phyloP scores from a whole-genome alignment of 2,113 vertebrate species.

The Channa argus region DNA sequence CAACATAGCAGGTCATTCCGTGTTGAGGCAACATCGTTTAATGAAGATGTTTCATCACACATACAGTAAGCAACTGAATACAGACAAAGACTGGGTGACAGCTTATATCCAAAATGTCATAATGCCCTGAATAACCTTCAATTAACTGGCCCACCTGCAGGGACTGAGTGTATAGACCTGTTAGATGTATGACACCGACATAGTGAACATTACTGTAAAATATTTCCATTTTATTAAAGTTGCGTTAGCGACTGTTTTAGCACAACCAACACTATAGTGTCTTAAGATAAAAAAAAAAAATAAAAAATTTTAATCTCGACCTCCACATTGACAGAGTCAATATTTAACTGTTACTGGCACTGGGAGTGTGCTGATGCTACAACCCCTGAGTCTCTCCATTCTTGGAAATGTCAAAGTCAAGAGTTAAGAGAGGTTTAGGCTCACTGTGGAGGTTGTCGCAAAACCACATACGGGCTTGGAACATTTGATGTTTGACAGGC shows the following conservation, averaged over 20 bases:
- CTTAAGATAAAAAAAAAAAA: constrained; percentile 6
- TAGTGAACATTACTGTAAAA: too few species aligned
- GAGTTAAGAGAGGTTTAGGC: too few species aligned
- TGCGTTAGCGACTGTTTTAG: background rate
- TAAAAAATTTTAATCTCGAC: constrained; percentile 9
- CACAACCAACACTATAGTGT: background rate
- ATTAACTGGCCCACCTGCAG: constrained; percentile 31
- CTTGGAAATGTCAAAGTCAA: background rate
- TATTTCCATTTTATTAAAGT: too few species aligned
- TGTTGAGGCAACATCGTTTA: constrained; percentile 12
- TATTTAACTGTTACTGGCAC: background rate
- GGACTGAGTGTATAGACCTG: constrained; percentile 1
- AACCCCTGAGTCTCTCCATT: background rate
- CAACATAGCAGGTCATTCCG: constrained; percentile 37
- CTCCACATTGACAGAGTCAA: constrained; percentile 1
- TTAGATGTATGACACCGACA: constrained; percentile 9
- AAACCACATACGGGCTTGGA: too few species aligned
- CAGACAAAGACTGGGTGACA: background rate
- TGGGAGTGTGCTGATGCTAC: background rate
- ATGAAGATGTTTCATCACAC: constrained; percentile 34
- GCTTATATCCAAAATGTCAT: background rate
- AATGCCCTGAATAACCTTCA: constrained; percentile 2
- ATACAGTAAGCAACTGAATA: background rate
- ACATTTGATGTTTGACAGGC: too few species aligned
- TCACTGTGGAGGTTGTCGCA: too few species aligned